These are phyloP conservation scores for Gasterosteus nipponicus DNA, from an alignment of 2,113 vertebrate genomes.

Conservation along the genomic window DNA sequence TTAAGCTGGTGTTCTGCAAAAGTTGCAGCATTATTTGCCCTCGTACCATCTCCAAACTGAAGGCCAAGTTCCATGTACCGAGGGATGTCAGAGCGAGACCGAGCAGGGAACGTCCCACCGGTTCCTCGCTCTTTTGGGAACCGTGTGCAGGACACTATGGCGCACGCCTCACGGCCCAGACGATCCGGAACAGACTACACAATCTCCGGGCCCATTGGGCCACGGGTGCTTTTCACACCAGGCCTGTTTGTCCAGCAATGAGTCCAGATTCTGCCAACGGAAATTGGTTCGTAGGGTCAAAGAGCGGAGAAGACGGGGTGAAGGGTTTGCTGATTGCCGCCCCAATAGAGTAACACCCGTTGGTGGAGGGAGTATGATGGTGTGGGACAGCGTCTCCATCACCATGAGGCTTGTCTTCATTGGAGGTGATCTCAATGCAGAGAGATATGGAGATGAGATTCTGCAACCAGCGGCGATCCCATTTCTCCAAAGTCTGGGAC, in stretches of 20 bases:
- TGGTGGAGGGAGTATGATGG: constrained; percentile 1
- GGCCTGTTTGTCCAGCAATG: not conserved
- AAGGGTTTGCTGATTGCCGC: not conserved
- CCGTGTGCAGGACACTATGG: constrained; percentile 1
- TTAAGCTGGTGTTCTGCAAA: constrained; percentile 4
- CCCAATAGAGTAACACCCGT: not conserved
- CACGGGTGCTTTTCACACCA: not conserved
- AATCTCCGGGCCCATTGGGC: not conserved
- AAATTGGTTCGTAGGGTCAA: not conserved
- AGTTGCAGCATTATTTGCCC: not conserved
- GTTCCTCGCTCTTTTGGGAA: constrained; percentile 2
- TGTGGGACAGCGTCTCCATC: not conserved
- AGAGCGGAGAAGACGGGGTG: not conserved
- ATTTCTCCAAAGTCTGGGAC: not conserved
- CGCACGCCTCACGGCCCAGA: not conserved
- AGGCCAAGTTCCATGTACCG: constrained; percentile 10
- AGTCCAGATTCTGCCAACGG: not conserved
- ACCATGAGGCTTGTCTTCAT: not conserved
- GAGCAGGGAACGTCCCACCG: not conserved
- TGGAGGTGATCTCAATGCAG: not conserved
- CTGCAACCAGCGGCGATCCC: not conserved
- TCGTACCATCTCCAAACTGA: constrained; percentile 11
- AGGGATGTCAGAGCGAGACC: constrained; percentile 8
- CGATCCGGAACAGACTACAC: not conserved
- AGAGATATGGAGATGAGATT: not conserved